Percentiles rank a stretch among this genome's conserved stretches.
Conservation (phyloP, 2,113 vertebrate species). For the Eublepharis macularius region DNA sequence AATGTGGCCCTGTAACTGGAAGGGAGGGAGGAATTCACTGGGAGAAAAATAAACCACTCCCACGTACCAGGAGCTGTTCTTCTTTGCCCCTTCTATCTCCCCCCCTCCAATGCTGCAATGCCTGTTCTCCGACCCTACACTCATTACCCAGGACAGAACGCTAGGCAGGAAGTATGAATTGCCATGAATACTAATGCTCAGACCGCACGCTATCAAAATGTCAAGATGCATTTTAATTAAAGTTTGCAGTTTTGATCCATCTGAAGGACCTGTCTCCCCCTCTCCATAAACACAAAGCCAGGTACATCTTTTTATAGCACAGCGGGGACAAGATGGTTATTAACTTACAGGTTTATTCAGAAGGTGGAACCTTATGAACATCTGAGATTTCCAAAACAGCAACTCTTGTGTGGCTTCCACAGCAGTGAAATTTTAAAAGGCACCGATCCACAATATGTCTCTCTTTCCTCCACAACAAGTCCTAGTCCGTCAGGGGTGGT, state of each 20-base stretch:
- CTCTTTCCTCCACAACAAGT: neutral
- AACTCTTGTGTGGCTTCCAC: no score
- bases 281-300: neutral
- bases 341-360: neutral
- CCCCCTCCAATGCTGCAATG: neutral
- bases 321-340: no score
- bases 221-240: constrained; percentile 22
- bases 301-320: neutral
- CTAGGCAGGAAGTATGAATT: neutral
- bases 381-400: neutral
- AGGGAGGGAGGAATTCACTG: no score
- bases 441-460: neutral
- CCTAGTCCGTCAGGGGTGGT: no score
- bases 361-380: neutral
- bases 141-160: neutral
- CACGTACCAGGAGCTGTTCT: neutral
- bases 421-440: neutral
- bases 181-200: neutral
- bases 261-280: neutral
- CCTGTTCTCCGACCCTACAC: neutral
- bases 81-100: neutral
- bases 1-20: no score
- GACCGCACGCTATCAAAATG: neutral
- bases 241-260: neutral
- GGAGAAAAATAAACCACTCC: no score